Base-by-base conservation (phyloP, 2,113 vertebrate species). In the Leptobrachium ailaonicum region DNA sequence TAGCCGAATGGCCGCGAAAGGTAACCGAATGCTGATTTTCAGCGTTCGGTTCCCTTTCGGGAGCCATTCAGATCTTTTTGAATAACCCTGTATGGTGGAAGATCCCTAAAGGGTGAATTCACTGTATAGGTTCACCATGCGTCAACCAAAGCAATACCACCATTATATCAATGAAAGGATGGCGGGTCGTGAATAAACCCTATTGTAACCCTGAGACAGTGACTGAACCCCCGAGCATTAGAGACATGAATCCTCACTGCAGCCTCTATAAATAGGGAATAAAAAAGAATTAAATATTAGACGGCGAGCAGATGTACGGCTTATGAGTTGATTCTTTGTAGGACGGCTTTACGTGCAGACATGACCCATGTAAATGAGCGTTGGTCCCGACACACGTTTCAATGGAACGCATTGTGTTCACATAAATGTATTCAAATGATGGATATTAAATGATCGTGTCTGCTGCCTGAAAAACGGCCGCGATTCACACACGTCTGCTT, bases 251-350 rank as follows among this genome's bases (percentile, higher is more conserved):
- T 60, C 56, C 13, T 58, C 13, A 60, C 13, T 60, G 10, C 2
- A 5, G 56, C 2, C 32, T 64, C 62, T 64, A 64, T 64, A 64
- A 64, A 64, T 64, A 64, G 13, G 62, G n/a, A 5, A 32, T 64
- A 40, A 64, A 40, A 64, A 8, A 64, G n/a, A 32, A 64, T 64
- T 64, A 64, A 64, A 64, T 32, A 64, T 64, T 64, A 64, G 62
- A 13, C n/a, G n/a, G 14, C 4, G n/a, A 2, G 32, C 32, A 10
- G 62, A 64, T 64, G 6, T 4, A 2, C 4, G 4, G n/a, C 62
- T 40, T 7, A 32, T 64, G 62, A 64, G n/a, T 32, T 32, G 62
- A 40, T 64, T 20, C 62, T 32, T 64, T 64, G 62, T 64, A 64
- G 62, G n/a, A 64, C 40, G 20, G 4, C n/a, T 5, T 5, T 64